phyloP scores from a whole-genome alignment of 2,797 vertebrate genomes.

The Cuniculus paca region DNA sequence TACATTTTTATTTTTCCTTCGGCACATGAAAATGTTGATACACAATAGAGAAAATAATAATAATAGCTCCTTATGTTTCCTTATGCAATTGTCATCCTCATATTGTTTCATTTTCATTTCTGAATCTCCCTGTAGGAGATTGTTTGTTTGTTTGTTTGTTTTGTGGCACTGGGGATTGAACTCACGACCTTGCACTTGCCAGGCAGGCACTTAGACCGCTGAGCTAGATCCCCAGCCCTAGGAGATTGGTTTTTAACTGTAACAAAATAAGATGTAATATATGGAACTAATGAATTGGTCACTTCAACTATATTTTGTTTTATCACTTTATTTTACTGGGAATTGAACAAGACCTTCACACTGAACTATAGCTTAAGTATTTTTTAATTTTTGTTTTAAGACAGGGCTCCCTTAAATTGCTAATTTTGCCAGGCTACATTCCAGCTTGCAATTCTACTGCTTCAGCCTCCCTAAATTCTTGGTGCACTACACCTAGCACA shows the following conservation, averaged over 20 bases:
- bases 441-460: neutral
- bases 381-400: neutral
- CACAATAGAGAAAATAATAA: neutral
- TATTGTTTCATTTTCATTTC: neutral
- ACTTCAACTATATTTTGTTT: neutral
- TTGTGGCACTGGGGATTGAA: too few species aligned
- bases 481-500: neutral
- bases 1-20: neutral
- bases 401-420: neutral
- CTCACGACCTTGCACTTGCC: too few species aligned
- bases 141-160: too few species aligned
- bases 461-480: neutral
- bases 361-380: neutral
- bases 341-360: neutral
- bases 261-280: neutral
- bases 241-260: neutral
- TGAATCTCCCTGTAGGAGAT: neutral
- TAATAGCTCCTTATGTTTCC: neutral
- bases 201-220: too few species aligned
- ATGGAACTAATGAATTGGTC: neutral
- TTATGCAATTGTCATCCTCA: neutral
- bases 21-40: neutral
- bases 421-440: neutral
- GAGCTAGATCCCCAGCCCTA: too few species aligned
- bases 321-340: neutral